phyloP scores from a whole-genome alignment of 2,113 vertebrate genomes.

The Mus musculus region GRCm39 chr2:73687501-73688000 shows the following conservation, averaged over 20 bases:
- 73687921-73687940: constrained; percentile 7
- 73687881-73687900: constrained; percentile 42
- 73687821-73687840: not conserved
- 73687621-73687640: not conserved
- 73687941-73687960: constrained; percentile 14
- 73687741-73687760: not conserved
- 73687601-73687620: not conserved
- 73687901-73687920: constrained; percentile 31
- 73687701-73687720: constrained; percentile 38
- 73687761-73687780: not conserved
- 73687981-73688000: constrained; percentile 33
- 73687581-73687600: not conserved
- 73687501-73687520: not conserved
- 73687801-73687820: constrained; percentile 11
- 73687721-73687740: constrained; percentile 32
- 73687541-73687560: not conserved
- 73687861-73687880: constrained; percentile 29
- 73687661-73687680: constrained; percentile 5
- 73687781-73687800: not conserved
- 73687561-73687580: not conserved
- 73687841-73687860: constrained; percentile 9
- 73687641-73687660: constrained; percentile 51
- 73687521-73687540: not conserved
- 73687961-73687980: not conserved
- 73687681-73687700: not conserved